These are phyloP conservation scores for Cassiopea andromeda DNA, from an alignment of 30 jellyfish, hydroid and myxozoan genomes.

Conservation along the genomic window DNA sequence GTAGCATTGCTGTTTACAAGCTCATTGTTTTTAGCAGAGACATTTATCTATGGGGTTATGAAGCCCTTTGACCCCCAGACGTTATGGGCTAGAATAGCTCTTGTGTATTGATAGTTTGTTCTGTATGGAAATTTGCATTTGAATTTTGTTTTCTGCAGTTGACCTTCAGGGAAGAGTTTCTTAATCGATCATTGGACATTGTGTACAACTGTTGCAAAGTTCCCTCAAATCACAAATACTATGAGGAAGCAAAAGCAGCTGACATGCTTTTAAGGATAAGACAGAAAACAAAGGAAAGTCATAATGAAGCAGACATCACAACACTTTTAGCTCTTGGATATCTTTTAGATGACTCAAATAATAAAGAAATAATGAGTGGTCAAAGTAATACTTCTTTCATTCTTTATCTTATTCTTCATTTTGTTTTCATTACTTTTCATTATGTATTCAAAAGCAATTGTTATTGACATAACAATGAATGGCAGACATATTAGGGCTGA, in stretches of 20 bases:
- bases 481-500: too few species aligned
- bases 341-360: constrained; percentile 39
- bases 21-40: too few species aligned
- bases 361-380: constrained; percentile 14
- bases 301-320: constrained; percentile 14
- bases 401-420: too few species aligned
- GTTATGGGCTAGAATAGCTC: too few species aligned
- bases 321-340: constrained; percentile 33
- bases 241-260: constrained; percentile 35
- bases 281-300: constrained; percentile 1
- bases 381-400: not conserved
- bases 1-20: too few species aligned
- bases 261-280: constrained; percentile 8
- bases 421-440: too few species aligned
- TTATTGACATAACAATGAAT: too few species aligned
- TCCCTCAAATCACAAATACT: constrained; percentile 23
- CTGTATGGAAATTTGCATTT: not conserved
- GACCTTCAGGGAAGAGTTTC: constrained; percentile 23
- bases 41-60: too few species aligned
- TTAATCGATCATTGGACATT: constrained; percentile 30
- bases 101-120: too few species aligned
- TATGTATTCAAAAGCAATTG: too few species aligned
- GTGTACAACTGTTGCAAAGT: constrained; percentile 45
- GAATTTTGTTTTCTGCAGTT: not conserved
- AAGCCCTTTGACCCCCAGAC: too few species aligned